Evolutionary conservation across 2,113 vertebrate species (phyloP).

Genomic region (Platanista minor): DNA sequence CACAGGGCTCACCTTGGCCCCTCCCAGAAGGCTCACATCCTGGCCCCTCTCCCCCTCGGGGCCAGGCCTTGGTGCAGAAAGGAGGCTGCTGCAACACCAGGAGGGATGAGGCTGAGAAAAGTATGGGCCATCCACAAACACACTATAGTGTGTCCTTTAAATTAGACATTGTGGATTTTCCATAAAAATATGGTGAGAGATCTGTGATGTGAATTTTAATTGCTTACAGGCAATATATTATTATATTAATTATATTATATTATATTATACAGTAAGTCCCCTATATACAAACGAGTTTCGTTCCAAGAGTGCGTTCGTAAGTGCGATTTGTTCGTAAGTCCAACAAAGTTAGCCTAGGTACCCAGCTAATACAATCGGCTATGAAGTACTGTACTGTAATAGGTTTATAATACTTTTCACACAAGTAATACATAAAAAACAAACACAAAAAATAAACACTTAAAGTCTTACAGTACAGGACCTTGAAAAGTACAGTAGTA

Average conservation of each 20-base stretch:
- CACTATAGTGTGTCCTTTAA: background rate
- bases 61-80: background rate
- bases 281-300: too few relatives aligned
- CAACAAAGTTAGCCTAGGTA: too few relatives aligned
- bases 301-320: too few relatives aligned
- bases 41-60: background rate
- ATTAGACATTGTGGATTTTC: background rate
- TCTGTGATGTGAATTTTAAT: background rate
- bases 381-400: too few relatives aligned
- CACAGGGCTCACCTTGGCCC: accelerated
- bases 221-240: background rate
- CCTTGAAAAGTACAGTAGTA: too few relatives aligned
- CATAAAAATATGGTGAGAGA: too few relatives aligned
- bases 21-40: background rate
- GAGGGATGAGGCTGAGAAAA: background rate
- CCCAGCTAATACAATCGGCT: too few relatives aligned
- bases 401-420: too few relatives aligned
- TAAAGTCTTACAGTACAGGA: too few relatives aligned
- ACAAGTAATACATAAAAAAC: too few relatives aligned
- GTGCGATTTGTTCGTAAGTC: too few relatives aligned
- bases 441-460: too few relatives aligned
- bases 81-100: accelerated
- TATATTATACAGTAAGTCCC: background rate
- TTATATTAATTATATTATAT: background rate
- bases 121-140: background rate